phyloP scores from a whole-genome alignment of 1,140 invertebrate genomes.

The Calephelis virginiensis region DNA sequence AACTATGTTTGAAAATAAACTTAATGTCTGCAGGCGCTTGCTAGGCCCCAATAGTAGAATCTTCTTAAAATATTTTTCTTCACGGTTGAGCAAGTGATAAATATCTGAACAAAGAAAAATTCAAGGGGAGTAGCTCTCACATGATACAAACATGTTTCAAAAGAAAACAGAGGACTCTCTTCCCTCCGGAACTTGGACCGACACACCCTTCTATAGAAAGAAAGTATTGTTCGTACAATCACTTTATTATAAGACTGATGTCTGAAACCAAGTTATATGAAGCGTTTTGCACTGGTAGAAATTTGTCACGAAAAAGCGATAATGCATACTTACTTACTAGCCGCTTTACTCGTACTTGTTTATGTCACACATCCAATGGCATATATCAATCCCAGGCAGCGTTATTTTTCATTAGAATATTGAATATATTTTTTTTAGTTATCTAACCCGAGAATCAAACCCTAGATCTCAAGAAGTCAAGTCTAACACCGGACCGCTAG shows the following conservation, averaged over 20 bases:
- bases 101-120: constrained; percentile 10
- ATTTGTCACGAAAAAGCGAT: too few relatives aligned
- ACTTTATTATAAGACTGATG: not conserved
- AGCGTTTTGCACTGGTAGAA: not conserved
- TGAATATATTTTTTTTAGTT: too few relatives aligned
- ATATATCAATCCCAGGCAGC: too few relatives aligned
- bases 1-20: too few relatives aligned
- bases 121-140: not conserved
- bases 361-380: too few relatives aligned
- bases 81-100: constrained; percentile 2
- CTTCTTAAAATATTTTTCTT: constrained; percentile 7
- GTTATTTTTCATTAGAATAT: too few relatives aligned
- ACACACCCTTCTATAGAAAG: not conserved
- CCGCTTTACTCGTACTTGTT: too few relatives aligned
- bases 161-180: not conserved
- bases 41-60: not conserved
- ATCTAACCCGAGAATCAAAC: too few relatives aligned
- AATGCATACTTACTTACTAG: too few relatives aligned
- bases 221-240: not conserved
- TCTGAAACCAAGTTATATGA: not conserved
- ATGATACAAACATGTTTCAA: not conserved
- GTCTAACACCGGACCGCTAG: too few relatives aligned
- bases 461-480: too few relatives aligned
- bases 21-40: too few relatives aligned
- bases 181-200: constrained; percentile 5